Evolutionary conservation across 37 sponge, comb jelly and placozoan species (phyloP).

Genomic region (Oopsacas minuta): DNA sequence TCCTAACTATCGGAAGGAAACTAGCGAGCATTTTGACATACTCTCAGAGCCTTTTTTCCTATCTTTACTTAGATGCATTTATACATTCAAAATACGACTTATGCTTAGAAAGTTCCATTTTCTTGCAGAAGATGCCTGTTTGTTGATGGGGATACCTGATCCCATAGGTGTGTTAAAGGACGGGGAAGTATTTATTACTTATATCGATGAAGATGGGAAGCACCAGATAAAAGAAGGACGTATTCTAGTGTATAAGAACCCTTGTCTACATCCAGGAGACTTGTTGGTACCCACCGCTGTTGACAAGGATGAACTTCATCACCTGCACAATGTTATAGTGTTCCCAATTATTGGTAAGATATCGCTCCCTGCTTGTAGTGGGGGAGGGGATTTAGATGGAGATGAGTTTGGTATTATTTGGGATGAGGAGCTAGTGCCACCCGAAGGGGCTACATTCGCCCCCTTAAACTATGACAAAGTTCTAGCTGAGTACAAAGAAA

Average conservation of each 20-base stretch:
- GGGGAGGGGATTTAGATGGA: background rate
- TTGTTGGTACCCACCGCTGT: background rate
- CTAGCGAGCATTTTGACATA: background rate
- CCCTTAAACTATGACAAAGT: background rate
- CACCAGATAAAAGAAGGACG: background rate
- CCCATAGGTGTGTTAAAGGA: background rate
- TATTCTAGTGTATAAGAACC: background rate
- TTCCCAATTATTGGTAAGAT: background rate
- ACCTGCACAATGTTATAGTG: conserved; percentile 8
- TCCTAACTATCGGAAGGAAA: background rate
- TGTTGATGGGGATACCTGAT: background rate
- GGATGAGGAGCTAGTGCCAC: background rate
- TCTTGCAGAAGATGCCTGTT: background rate
- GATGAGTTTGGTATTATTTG: conserved; percentile 13
- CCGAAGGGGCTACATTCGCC: background rate
- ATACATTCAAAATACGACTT: background rate
- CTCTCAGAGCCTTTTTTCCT: background rate
- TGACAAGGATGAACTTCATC: background rate
- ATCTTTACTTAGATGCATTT: background rate
- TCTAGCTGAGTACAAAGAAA: background rate
- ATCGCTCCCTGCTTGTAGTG: background rate
- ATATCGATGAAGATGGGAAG: background rate
- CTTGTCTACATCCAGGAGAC: conserved; percentile 9
- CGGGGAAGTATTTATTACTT: background rate
- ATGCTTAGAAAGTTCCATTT: background rate